These are phyloP conservation scores for Drosophila novamexicana DNA, from an alignment of 1,140 invertebrate genomes.

Conservation along the genomic window DNA sequence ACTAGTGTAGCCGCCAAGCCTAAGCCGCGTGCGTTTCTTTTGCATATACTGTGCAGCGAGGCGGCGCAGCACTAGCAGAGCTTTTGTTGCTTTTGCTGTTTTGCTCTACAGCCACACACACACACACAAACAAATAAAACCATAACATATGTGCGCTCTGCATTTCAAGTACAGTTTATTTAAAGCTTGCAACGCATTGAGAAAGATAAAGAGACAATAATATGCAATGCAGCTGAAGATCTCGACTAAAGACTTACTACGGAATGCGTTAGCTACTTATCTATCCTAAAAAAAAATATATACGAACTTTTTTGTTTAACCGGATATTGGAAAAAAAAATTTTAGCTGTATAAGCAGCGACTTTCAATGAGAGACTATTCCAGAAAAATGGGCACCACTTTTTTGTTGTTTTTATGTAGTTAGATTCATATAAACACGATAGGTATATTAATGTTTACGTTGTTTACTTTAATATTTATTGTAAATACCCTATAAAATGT, in stretches of 20 bases:
- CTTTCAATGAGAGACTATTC: not conserved
- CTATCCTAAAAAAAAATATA: no score
- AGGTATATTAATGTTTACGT: no score
- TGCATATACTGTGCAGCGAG: slow-evolving; percentile 6
- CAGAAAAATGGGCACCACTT: slow-evolving; percentile 4
- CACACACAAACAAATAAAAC: not conserved
- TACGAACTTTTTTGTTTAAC: no score
- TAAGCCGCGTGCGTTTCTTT: slow-evolving; percentile 27
- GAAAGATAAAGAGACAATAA: not conserved
- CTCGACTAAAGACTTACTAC: not conserved
- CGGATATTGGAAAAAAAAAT: no score
- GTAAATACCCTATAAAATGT: no score
- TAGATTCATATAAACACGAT: not conserved
- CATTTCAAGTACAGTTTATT: slow-evolving; percentile 17
- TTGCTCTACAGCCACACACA: not conserved
- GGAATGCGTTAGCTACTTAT: not conserved
- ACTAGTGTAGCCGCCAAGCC: slow-evolving; percentile 11
- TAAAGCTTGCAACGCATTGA: not conserved
- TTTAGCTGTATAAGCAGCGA: no score
- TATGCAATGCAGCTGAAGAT: not conserved
- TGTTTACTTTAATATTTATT: no score
- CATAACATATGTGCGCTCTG: slow-evolving; percentile 17
- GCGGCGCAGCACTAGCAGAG: slow-evolving; percentile 1
- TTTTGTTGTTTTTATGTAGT: not conserved
- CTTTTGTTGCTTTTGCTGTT: slow-evolving; percentile 20